A percentile compares a stretch with the other conserved stretches of the same genome.
Evolutionary conservation across 2,797 vertebrate genomes (phyloP).

Genomic region (Amphiprion clarkii): DNA sequence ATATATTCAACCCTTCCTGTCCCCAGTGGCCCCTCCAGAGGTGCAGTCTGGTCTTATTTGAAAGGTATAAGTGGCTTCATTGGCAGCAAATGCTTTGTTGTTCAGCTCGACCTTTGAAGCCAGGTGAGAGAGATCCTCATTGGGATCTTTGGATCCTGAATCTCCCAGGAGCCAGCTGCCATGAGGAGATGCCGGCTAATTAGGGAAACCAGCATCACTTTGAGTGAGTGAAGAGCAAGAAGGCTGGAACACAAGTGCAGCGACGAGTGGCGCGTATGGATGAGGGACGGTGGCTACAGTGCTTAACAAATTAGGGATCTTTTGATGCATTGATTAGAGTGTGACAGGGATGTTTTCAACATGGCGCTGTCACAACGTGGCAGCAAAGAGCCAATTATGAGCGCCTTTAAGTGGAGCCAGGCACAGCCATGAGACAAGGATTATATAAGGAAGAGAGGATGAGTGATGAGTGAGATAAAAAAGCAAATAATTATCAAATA

Average conservation of each 20-base stretch:
- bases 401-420: slow-evolving; percentile 68
- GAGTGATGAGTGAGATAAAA: slow-evolving; percentile 16
- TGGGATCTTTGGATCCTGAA: slow-evolving; percentile 68
- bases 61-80: slow-evolving; percentile 65
- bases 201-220: slow-evolving; percentile 62
- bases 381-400: slow-evolving; percentile 68
- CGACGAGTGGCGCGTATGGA: slow-evolving; percentile 47
- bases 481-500: slow-evolving; percentile 24
- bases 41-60: slow-evolving; percentile 53
- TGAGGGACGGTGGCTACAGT: slow-evolving; percentile 47
- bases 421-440: slow-evolving; percentile 33
- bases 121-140: slow-evolving; percentile 70
- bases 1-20: slow-evolving; percentile 33
- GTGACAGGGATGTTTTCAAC: slow-evolving; percentile 68
- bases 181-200: slow-evolving; percentile 66
- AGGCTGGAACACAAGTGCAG: slow-evolving; percentile 45
- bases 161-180: slow-evolving; percentile 62
- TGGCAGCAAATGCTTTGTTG: slow-evolving; percentile 64
- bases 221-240: slow-evolving; percentile 43
- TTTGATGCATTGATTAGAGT: slow-evolving; percentile 81
- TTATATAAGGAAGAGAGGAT: slow-evolving; percentile 38
- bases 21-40: slow-evolving; percentile 51
- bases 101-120: slow-evolving; percentile 77
- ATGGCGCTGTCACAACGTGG: slow-evolving; percentile 52
- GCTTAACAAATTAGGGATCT: slow-evolving; percentile 75